Conservation (phyloP, 2,888 invertebrate genomes). For the Eupithecia vulgata region DNA sequence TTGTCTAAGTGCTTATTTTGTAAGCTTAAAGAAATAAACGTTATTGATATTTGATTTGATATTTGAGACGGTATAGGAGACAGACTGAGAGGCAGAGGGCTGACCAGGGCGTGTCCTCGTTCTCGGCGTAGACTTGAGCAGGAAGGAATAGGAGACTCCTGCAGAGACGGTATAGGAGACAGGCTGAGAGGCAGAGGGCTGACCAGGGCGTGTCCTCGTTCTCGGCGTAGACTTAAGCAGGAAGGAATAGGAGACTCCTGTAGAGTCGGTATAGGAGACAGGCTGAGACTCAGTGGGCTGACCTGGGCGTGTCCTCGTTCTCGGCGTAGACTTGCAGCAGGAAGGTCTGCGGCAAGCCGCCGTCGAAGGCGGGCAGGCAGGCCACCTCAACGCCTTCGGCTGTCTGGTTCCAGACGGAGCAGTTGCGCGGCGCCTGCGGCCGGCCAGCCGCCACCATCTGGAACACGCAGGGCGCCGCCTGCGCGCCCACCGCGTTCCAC, state of each 20-base stretch:
- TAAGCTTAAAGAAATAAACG: no score
- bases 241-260: constrained; percentile 75
- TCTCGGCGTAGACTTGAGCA: constrained; percentile 89
- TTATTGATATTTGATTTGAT: no score
- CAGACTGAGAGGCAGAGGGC: background rate
- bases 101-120: constrained; percentile 65
- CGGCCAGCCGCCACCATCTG: constrained; percentile 95
- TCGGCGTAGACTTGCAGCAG: constrained; percentile 89
- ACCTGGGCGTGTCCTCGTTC: constrained; percentile 67
- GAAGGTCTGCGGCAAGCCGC: constrained; percentile 94
- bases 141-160: constrained; percentile 77
- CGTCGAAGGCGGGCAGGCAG: constrained; percentile 94
- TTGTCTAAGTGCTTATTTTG: no score
- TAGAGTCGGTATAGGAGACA: no score
- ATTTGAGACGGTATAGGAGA: no score
- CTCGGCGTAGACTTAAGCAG: constrained; percentile 89
- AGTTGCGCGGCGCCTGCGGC: constrained; percentile 93
- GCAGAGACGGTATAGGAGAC: no score
- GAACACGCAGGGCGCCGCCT: constrained; percentile 92
- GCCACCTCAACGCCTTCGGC: constrained; percentile 92
- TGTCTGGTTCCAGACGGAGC: constrained; percentile 93
- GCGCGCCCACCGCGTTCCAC: constrained; percentile 92
- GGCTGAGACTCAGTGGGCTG: background rate
- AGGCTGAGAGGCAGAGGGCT: background rate
- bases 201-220: constrained; percentile 67